Percentiles rank a stretch among this genome's conserved stretches.
Conservation (phyloP, 1,140 invertebrate species). For the Drosophila pachea region DNA sequence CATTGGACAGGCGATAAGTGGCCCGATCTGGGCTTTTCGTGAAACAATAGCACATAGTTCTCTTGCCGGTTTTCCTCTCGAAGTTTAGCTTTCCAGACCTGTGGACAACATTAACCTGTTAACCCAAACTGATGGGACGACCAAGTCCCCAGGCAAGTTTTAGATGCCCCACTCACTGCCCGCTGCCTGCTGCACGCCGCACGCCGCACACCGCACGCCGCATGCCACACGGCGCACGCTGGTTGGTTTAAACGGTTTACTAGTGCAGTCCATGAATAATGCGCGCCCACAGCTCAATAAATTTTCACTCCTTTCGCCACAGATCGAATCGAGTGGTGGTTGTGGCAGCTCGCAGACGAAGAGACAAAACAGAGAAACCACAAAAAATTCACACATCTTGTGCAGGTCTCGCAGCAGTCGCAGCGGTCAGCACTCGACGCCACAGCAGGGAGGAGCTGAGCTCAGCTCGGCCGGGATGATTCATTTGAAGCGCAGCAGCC, state of each 20-base stretch:
- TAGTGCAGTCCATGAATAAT: conserved; percentile 72
- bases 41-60: conserved; percentile 71
- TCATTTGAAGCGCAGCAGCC: conserved; percentile 59
- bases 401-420: conserved; percentile 34
- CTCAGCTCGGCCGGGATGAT: conserved; percentile 52
- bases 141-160: conserved; percentile 54
- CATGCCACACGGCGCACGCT: not conserved
- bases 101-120: conserved; percentile 75
- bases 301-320: conserved; percentile 77
- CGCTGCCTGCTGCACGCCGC: no score
- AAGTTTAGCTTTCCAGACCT: conserved; percentile 27
- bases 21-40: conserved; percentile 50
- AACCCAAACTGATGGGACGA: conserved; percentile 71
- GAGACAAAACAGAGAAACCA: conserved; percentile 3
- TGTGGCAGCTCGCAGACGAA: conserved; percentile 11
- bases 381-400: conserved; percentile 73
- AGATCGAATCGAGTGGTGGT: conserved; percentile 23
- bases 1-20: conserved; percentile 72
- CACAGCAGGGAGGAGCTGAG: conserved; percentile 72
- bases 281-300: conserved; percentile 78
- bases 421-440: conserved; percentile 58
- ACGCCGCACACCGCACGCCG: not conserved
- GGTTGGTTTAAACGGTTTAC: conserved; percentile 12
- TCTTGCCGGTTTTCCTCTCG: not conserved
- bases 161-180: no score